A percentile compares a stretch with the other conserved stretches of the same genome.
phyloP scores from a whole-genome alignment of 2,888 invertebrate genomes.

The Tenthredo livida region DNA sequence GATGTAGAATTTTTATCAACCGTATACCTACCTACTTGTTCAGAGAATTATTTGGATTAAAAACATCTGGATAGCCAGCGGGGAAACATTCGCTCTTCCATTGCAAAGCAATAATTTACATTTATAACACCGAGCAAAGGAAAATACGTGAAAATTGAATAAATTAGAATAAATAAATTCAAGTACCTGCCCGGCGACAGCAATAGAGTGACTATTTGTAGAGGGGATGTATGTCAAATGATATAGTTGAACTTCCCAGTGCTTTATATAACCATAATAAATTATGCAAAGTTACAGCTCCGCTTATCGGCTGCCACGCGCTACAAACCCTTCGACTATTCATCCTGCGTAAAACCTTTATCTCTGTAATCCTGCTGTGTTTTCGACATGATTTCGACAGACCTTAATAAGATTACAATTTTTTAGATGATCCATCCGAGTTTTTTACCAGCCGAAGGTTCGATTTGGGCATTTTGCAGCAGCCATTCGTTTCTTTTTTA shows the following conservation, averaged over 20 bases:
- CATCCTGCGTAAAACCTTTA: conserved; percentile 9
- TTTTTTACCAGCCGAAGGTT: not conserved
- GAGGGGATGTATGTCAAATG: conserved; percentile 2
- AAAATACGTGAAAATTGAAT: conserved; percentile 5
- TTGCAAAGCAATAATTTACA: conserved; percentile 27
- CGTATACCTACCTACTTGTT: not conserved
- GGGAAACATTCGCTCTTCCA: not conserved
- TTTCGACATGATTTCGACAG: not conserved
- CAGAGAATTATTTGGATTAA: not conserved
- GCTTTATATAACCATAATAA: conserved; percentile 36
- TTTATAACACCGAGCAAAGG: conserved; percentile 6
- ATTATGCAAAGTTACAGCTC: conserved; percentile 23
- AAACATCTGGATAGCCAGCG: not conserved
- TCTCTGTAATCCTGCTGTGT: conserved; percentile 6
- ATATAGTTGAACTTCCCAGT: conserved; percentile 2
- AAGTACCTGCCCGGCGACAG: not conserved
- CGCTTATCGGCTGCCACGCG: conserved; percentile 19
- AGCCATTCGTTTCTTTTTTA: not conserved
- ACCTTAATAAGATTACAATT: conserved; percentile 1
- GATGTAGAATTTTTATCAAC: not conserved
- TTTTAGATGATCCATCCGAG: not conserved
- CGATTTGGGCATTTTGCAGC: not conserved
- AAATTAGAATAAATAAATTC: conserved; percentile 28
- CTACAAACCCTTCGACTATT: conserved; percentile 18
- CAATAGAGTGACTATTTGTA: conserved; percentile 15